Percentiles rank a stretch among this genome's conserved stretches.
These are phyloP conservation scores for Brachionus koreanus DNA, from an alignment of 1,140 invertebrate species.

Conservation along the genomic window DNA sequence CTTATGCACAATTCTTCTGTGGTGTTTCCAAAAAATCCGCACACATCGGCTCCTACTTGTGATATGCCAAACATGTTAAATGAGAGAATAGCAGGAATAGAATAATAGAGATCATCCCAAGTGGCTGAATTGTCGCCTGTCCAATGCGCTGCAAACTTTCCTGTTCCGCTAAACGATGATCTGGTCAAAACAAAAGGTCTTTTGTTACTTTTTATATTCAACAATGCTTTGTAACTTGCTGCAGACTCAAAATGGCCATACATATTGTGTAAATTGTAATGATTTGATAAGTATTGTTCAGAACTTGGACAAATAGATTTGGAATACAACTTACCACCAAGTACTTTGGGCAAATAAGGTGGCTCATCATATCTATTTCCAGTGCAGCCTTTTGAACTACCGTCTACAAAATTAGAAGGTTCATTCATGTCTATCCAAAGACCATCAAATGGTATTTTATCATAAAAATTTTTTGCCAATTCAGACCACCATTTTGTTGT, in stretches of 20 bases:
- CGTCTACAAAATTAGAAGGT: conserved; percentile 74
- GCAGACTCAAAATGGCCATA: conserved; percentile 62
- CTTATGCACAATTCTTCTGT: conserved; percentile 58
- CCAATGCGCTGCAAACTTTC: conserved; percentile 82
- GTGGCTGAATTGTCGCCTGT: conserved; percentile 64
- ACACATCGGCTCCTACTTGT: conserved; percentile 82
- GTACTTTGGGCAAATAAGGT: conserved; percentile 56
- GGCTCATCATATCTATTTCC: conserved; percentile 62
- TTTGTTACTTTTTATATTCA: conserved; percentile 51
- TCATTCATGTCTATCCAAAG: conserved; percentile 71
- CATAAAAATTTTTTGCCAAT: conserved; percentile 62
- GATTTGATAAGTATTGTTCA: conserved; percentile 62
- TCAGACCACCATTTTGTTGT: conserved; percentile 59
- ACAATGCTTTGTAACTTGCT: conserved; percentile 58
- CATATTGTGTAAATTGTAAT: conserved; percentile 69
- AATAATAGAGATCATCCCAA: conserved; percentile 54
- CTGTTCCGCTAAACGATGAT: conserved; percentile 74
- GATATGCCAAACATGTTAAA: conserved; percentile 64
- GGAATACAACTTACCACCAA: conserved; percentile 49
- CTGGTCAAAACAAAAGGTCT: conserved; percentile 77
- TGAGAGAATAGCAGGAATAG: conserved; percentile 51
- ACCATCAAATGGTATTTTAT: conserved; percentile 68
- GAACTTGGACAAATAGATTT: conserved; percentile 29
- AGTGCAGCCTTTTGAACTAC: conserved; percentile 62
- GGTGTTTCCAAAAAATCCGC: conserved; percentile 61